Percentiles rank a stretch among this genome's conserved stretches.
phyloP scores from a whole-genome alignment of 1,140 invertebrate genomes.

The Apis laboriosa region DNA sequence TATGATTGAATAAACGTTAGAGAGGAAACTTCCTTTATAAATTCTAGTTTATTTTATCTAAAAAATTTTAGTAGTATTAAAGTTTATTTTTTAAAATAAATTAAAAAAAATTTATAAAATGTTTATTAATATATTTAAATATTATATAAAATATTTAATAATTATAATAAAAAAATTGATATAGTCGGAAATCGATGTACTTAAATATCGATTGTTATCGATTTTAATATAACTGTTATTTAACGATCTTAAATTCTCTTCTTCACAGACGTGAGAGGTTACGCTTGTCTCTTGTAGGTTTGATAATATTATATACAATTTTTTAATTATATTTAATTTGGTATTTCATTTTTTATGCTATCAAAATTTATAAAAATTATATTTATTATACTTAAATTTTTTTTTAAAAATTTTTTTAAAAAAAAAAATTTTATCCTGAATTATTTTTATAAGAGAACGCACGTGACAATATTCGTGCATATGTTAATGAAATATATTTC shows the following conservation, averaged over 20 bases:
- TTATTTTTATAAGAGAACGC: neutral
- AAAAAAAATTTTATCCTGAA: neutral
- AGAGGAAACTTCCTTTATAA: neutral
- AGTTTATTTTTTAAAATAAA: neutral
- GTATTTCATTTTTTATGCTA: neutral
- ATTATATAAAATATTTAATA: neutral
- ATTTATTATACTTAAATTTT: neutral
- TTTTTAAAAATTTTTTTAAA: neutral
- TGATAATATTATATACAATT: slow-evolving; percentile 32
- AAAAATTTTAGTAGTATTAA: neutral
- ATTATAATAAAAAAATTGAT: neutral
- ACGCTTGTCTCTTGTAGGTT: slow-evolving; percentile 1
- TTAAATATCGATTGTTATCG: slow-evolving; percentile 21
- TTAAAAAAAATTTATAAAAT: neutral
- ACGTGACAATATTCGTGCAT: neutral
- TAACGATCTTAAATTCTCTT: slow-evolving; percentile 9
- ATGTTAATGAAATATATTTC: neutral
- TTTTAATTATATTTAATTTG: neutral
- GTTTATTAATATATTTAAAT: neutral
- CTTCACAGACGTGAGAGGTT: neutral
- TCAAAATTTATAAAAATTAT: neutral
- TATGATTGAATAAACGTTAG: slow-evolving; percentile 10
- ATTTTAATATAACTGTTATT: neutral
- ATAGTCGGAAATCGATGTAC: neutral
- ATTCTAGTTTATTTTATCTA: neutral